phyloP scores from a whole-genome alignment of 2,113 vertebrate species.

The Scortum barcoo region DNA sequence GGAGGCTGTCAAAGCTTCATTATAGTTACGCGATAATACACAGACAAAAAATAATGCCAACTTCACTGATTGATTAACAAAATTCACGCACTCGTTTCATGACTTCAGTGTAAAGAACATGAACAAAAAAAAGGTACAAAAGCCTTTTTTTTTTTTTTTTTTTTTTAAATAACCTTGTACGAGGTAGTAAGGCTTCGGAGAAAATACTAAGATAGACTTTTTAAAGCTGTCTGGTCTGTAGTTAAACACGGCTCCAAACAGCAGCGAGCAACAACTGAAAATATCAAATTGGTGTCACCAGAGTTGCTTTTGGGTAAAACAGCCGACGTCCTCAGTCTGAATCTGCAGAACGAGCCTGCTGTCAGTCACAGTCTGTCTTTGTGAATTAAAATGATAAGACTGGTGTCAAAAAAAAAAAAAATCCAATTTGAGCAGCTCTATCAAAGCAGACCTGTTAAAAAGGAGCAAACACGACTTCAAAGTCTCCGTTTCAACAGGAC shows the following conservation, averaged over 20 bases:
- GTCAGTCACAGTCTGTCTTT: background rate
- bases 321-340: background rate
- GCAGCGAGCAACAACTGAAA: background rate
- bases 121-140: background rate
- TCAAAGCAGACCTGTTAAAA: background rate
- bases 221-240: background rate
- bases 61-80: too few relatives aligned
- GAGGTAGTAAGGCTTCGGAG: background rate
- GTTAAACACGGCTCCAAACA: background rate
- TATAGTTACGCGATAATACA: too few relatives aligned
- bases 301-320: background rate
- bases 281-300: background rate
- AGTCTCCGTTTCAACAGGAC: slow-evolving; percentile 21
- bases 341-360: background rate
- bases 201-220: background rate
- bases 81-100: background rate
- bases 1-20: too few relatives aligned
- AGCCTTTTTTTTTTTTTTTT: too few relatives aligned
- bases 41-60: too few relatives aligned
- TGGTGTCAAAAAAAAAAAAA: too few relatives aligned
- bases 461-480: slow-evolving; percentile 8
- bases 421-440: background rate
- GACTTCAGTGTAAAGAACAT: background rate
- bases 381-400: background rate
- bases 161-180: too few relatives aligned